Evolutionary conservation across 2,797 vertebrate genomes (phyloP).

Genomic region (Cirrhinus mrigala): DNA sequence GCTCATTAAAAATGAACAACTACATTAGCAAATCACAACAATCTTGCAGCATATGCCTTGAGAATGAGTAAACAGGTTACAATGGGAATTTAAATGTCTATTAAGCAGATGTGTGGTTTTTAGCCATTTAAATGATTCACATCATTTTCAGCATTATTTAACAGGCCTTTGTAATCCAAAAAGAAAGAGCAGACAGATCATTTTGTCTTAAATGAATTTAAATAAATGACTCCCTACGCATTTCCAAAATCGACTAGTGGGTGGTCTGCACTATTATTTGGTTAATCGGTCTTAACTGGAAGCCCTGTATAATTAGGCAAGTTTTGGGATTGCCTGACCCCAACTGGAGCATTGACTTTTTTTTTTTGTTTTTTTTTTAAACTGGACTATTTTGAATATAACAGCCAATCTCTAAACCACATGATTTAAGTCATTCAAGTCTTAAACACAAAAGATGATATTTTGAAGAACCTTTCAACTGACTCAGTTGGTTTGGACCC

Average conservation of each 20-base stretch:
- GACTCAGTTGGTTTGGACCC: neutral
- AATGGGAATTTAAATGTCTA: slow-evolving; percentile 35
- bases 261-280: neutral
- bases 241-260: neutral
- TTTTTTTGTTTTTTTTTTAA: neutral
- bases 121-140: slow-evolving; percentile 40
- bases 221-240: slow-evolving; percentile 32
- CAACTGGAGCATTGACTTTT: neutral
- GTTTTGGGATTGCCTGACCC: neutral
- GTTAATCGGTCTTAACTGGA: neutral
- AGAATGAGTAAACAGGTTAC: slow-evolving; percentile 30
- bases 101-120: slow-evolving; percentile 43
- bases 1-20: slow-evolving; percentile 13
- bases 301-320: neutral
- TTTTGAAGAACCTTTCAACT: neutral
- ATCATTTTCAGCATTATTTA: slow-evolving; percentile 50
- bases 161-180: slow-evolving; percentile 37
- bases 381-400: neutral
- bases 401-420: neutral
- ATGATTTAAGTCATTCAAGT: neutral
- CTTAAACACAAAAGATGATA: neutral
- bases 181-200: slow-evolving; percentile 40
- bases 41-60: slow-evolving; percentile 23
- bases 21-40: slow-evolving; percentile 7
- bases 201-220: slow-evolving; percentile 18